Evolutionary conservation across 2,888 invertebrate species (phyloP), one percentile per base, ranked within the genome.

Genomic region (Leucozona laternaria): DNA sequence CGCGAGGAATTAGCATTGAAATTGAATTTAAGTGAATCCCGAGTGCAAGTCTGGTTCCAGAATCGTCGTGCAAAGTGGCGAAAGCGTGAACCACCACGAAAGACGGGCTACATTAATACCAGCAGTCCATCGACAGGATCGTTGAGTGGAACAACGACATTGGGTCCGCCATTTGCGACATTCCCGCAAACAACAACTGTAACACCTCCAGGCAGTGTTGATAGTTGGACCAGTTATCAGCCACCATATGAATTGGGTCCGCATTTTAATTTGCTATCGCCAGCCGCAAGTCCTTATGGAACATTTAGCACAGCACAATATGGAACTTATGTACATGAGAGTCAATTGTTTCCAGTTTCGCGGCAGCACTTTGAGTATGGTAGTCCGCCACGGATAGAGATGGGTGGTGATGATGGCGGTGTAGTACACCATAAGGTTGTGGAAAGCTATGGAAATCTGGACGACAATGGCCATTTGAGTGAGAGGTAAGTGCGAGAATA

Each of bases 31-130:
- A 97, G 97, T 89, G 98, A 98, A 89, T 95, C 95, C 0, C 92
- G 95, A 7, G 95, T 95, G 0, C 95, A 95, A 90, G 93, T 93
- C 17, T 93, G 93, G 93, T 93, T 93, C 81, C 93, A 93, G 88
- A 98, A 98, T 91, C 94, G 98, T 87, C 94, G 98, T 88, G 98
- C 98, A 15, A 98, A 98, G 92, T 98, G 98, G 98, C 95, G 98
- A 62, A 98, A 98, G 91, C 95, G 98, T 45, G 98, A 98, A 91
- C 98, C 98, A 0, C 98, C 98, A 0, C 94, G 98, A 45, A 98
- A 98, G 93, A 97, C 97, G 0, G 97, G 96, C 43, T 95, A 95
- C 93, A 94, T 96, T 90, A 95, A 95, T 77, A 95, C 95, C 4
- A 95, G 94, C 89, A 95, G 95, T 0, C 95, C 95, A 89, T 95